phyloP scores from a whole-genome alignment of 1,140 invertebrate species.

The Rhysida immarginata region DNA sequence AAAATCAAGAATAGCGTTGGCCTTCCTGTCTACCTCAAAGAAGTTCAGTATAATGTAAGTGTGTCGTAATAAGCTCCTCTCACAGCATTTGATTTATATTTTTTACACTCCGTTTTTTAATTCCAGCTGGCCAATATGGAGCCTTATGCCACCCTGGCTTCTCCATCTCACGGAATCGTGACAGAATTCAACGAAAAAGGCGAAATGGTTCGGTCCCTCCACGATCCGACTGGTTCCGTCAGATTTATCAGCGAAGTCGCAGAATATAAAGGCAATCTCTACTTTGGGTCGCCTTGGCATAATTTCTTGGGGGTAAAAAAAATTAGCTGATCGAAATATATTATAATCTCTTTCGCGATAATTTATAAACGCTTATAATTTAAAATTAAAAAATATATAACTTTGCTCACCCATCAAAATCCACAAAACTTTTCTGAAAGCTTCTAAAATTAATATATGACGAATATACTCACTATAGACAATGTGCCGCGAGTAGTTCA shows the following conservation, averaged over 20 bases:
- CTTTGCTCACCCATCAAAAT: too few species aligned
- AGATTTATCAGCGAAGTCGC: conserved; percentile 25
- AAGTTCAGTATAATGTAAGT: conserved; percentile 18
- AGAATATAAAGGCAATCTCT: conserved; percentile 32
- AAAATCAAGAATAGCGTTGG: conserved; percentile 10
- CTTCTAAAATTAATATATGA: too few species aligned
- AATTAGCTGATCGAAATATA: too few species aligned
- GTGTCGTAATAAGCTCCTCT: too few species aligned
- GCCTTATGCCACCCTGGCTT: conserved; percentile 37
- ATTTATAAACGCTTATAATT: too few species aligned
- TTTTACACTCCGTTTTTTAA: conserved; percentile 30
- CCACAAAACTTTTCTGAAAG: too few species aligned
- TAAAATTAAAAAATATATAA: too few species aligned
- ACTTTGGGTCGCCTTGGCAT: conserved; percentile 52
- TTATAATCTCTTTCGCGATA: too few species aligned
- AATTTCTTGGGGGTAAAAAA: conserved; percentile 46
- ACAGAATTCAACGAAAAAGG: conserved; percentile 21
- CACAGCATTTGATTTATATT: too few species aligned
- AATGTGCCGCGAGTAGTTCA: too few species aligned
- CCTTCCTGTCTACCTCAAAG: conserved; percentile 2
- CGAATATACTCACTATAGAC: too few species aligned
- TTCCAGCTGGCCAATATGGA: conserved; percentile 33
- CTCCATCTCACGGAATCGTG: conserved; percentile 34
- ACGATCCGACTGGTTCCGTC: conserved; percentile 25
- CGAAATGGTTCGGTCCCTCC: conserved; percentile 23